Conservation (phyloP, 1,140 invertebrate species). For the Manduca sexta region DNA sequence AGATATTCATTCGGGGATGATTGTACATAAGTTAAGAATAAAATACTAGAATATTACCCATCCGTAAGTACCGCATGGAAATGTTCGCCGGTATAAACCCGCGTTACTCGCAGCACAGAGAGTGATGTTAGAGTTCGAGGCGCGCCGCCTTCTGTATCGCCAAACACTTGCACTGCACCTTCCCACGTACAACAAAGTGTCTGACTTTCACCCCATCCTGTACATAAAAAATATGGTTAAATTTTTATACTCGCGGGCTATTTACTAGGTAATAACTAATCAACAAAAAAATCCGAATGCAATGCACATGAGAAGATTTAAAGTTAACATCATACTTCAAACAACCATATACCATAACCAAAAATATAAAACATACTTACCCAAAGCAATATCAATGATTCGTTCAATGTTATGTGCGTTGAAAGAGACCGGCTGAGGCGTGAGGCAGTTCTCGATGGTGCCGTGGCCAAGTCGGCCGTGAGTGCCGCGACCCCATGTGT, state of each 20-base stretch:
- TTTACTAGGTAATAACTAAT: no score
- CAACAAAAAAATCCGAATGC: no score
- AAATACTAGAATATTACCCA: conserved; percentile 19
- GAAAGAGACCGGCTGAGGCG: conserved; percentile 57
- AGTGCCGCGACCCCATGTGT: conserved; percentile 89
- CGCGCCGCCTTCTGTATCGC: conserved; percentile 85
- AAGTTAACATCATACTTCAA: no score
- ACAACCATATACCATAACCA: background rate
- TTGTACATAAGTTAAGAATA: no score
- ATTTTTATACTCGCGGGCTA: background rate
- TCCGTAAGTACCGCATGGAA: conserved; percentile 70
- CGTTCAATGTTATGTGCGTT: conserved; percentile 61
- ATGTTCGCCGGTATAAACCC: conserved; percentile 89
- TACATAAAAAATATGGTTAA: conserved; percentile 10
- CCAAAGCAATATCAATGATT: conserved; percentile 61
- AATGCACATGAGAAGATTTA: no score
- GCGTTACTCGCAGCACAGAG: conserved; percentile 46
- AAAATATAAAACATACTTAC: conserved; percentile 25
- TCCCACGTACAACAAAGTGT: conserved; percentile 88
- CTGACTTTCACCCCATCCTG: conserved; percentile 87
- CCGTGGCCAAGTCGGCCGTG: conserved; percentile 90
- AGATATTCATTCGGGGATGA: no score
- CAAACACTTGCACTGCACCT: conserved; percentile 92
- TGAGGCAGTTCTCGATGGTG: conserved; percentile 63
- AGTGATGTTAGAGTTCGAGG: conserved; percentile 45